Conservation (phyloP, 2,888 invertebrate genomes). For the Mylabris sibirica region DNA sequence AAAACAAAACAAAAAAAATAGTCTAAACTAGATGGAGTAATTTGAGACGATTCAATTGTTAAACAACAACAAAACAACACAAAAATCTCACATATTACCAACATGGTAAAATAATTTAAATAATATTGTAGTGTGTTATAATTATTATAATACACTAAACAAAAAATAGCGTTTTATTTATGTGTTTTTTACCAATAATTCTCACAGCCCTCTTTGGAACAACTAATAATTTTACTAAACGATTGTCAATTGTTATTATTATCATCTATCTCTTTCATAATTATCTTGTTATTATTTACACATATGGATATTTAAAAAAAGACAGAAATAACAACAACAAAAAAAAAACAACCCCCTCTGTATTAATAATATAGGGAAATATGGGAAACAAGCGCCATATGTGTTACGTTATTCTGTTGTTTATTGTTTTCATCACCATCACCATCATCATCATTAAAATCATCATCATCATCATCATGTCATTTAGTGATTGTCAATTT, state of each 20-base stretch:
- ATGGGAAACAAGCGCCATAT: conserved; percentile 2
- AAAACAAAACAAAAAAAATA: too few relatives aligned
- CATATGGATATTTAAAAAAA: neutral
- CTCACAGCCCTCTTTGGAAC: neutral
- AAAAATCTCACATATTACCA: conserved; percentile 2
- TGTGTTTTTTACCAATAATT: neutral
- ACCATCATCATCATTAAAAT: too few relatives aligned
- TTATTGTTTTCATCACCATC: neutral
- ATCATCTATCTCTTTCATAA: neutral
- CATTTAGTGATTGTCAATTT: neutral
- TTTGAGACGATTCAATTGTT: neutral
- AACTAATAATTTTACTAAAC: neutral
- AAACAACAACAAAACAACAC: neutral
- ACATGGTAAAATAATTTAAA: neutral
- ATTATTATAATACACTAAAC: too few relatives aligned
- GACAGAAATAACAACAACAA: neutral
- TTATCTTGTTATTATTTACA: neutral
- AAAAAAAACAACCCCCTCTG: neutral
- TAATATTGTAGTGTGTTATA: too few relatives aligned
- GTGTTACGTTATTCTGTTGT: neutral
- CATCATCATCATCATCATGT: neutral
- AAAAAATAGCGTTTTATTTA: neutral
- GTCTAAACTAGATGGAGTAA: neutral
- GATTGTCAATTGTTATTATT: neutral
- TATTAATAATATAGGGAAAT: neutral